Conservation (phyloP, 1,140 invertebrate species). For the Cepaea nemoralis region DNA sequence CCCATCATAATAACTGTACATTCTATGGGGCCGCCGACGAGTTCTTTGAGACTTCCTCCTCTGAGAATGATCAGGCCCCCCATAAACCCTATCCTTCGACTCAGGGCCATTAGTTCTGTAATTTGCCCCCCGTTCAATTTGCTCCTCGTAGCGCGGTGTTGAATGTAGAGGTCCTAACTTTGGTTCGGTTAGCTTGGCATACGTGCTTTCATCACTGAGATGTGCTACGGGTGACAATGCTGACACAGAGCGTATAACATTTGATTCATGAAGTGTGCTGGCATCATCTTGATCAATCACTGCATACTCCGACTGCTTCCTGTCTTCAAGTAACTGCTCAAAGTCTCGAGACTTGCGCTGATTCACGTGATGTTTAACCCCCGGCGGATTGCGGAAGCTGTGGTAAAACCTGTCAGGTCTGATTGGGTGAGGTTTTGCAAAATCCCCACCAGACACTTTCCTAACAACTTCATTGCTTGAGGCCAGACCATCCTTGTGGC, state of each 20-base stretch:
- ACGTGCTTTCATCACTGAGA: constrained; percentile 39
- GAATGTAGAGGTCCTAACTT: constrained; percentile 46
- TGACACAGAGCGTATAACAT: constrained; percentile 41
- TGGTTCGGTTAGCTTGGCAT: constrained; percentile 35
- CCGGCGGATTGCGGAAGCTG: constrained; percentile 28
- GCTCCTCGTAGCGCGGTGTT: constrained; percentile 44
- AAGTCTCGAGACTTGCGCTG: constrained; percentile 17
- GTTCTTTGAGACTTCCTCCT: constrained; percentile 47
- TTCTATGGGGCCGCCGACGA: constrained; percentile 47
- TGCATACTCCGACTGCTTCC: constrained; percentile 12
- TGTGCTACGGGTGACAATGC: constrained; percentile 32
- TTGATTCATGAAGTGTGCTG: constrained; percentile 29
- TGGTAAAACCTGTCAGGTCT: constrained; percentile 33
- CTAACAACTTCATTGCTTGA: background rate
- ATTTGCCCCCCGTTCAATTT: constrained; percentile 33
- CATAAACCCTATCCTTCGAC: constrained; percentile 31
- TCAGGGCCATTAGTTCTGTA: constrained; percentile 38
- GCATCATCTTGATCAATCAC: background rate
- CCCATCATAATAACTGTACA: constrained; percentile 44
- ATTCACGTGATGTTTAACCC: constrained; percentile 24
- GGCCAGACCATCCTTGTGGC: constrained; percentile 22
- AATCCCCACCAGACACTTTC: background rate
- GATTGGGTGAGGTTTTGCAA: constrained; percentile 26
- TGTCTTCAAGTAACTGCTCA: background rate
- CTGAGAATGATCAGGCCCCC: constrained; percentile 34